phyloP scores from a whole-genome alignment of 1,140 invertebrate species.

The Sesamia nonagrioides region DNA sequence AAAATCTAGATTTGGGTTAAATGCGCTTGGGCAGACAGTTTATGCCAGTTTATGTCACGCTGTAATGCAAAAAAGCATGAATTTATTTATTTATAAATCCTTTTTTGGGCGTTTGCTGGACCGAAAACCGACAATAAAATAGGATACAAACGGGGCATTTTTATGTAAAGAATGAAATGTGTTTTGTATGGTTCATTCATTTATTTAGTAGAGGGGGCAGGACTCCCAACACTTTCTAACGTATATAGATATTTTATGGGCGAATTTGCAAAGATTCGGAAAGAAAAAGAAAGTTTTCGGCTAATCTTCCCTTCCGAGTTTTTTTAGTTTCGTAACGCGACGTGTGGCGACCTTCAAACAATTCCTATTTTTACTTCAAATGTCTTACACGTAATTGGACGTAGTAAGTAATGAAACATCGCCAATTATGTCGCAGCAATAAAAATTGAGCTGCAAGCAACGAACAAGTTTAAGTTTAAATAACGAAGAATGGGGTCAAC shows the following conservation, averaged over 20 bases:
- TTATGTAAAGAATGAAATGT: constrained; percentile 27
- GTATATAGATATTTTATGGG: too few relatives aligned
- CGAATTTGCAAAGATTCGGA: too few relatives aligned
- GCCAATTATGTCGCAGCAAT: constrained; percentile 25
- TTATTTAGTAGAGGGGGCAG: too few relatives aligned
- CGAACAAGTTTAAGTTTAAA: constrained; percentile 36
- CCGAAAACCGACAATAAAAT: constrained; percentile 16
- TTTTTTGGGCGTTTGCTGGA: constrained; percentile 28
- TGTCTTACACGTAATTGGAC: neutral
- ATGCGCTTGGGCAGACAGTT: constrained; percentile 49
- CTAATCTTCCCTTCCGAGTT: neutral
- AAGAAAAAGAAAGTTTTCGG: neutral
- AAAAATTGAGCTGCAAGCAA: constrained; percentile 20
- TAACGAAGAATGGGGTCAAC: constrained; percentile 40
- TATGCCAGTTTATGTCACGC: constrained; percentile 30
- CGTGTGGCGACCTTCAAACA: too few relatives aligned
- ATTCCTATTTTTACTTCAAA: constrained; percentile 21
- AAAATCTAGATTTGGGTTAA: constrained; percentile 67
- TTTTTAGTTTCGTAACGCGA: too few relatives aligned
- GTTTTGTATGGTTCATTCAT: too few relatives aligned
- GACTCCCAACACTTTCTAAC: too few relatives aligned
- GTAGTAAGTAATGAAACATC: constrained; percentile 21
- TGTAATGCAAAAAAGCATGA: constrained; percentile 23
- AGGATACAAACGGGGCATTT: neutral
- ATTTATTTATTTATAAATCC: constrained; percentile 44